Percentiles rank a stretch among this genome's conserved stretches.
Conservation (phyloP, 2,888 invertebrate genomes). For the Himalopsyche tibetana region DNA sequence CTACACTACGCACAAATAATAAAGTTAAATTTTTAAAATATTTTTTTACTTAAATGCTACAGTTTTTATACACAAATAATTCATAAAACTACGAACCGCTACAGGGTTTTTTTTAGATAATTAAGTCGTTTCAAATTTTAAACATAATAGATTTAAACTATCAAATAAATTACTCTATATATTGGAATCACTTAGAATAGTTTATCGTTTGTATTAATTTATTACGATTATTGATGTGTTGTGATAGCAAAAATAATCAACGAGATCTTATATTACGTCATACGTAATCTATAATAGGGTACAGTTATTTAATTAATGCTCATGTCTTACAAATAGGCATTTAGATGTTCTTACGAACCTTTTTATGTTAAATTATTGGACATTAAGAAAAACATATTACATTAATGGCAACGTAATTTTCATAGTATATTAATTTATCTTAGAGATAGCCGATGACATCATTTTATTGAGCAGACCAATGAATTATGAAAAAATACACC, state of each 20-base stretch:
- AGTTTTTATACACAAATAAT: no score
- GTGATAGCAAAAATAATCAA: background rate
- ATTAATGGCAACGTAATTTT: conserved; percentile 32
- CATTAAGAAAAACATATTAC: conserved; percentile 34
- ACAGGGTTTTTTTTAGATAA: no score
- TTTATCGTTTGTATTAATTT: no score
- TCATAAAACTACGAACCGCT: no score
- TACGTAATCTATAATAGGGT: background rate
- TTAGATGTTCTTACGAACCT: conserved; percentile 31
- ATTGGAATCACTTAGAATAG: no score
- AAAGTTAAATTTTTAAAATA: no score
- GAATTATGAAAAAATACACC: conserved; percentile 32
- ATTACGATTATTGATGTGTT: background rate
- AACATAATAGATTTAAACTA: no score
- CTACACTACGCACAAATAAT: no score
- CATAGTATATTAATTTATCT: conserved; percentile 1
- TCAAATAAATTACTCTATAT: no score
- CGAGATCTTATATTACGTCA: background rate
- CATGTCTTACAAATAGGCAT: background rate
- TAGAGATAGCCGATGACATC: conserved; percentile 37
- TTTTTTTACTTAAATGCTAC: no score
- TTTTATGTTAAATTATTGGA: conserved; percentile 37
- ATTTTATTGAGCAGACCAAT: conserved; percentile 38
- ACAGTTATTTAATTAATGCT: conserved; percentile 28
- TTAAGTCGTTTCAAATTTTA: no score